Conservation (phyloP, 1,140 invertebrate genomes). For the Leptestheria dahalacensis region DNA sequence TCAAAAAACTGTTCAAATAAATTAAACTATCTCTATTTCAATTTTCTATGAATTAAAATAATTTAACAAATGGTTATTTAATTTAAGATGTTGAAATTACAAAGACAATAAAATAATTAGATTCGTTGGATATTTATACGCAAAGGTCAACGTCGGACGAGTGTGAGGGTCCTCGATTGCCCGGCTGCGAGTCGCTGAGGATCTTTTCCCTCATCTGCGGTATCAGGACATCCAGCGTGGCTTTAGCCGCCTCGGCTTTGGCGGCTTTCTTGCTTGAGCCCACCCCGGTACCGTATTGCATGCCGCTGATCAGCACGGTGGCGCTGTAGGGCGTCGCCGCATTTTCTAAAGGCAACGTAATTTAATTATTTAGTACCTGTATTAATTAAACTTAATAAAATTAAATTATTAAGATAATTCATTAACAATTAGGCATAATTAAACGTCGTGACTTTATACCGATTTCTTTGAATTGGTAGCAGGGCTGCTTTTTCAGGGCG, state of each 20-base stretch:
- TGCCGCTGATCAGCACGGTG: constrained; percentile 76
- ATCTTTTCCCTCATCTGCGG: constrained; percentile 70
- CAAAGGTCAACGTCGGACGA: constrained; percentile 42
- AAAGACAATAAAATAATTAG: constrained; percentile 12
- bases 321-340: constrained; percentile 83
- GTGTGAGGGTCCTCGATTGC: constrained; percentile 26
- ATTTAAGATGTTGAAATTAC: no score
- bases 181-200: constrained; percentile 18
- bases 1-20: constrained; percentile 62
- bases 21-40: constrained; percentile 21
- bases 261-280: constrained; percentile 90
- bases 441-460: constrained; percentile 32
- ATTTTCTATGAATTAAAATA: no score
- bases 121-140: constrained; percentile 30
- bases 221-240: constrained; percentile 81
- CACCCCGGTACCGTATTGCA: constrained; percentile 81
- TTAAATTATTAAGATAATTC: not conserved
- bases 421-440: not conserved
- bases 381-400: not conserved
- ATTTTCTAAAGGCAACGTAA: constrained; percentile 47
- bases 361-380: not conserved
- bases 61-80: no score
- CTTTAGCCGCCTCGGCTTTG: constrained; percentile 77
- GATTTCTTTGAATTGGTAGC: constrained; percentile 81
- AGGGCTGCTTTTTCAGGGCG: constrained; percentile 79